These are phyloP conservation scores for Phodopus roborovskii DNA, from an alignment of 2,113 vertebrate species.

Conservation along the genomic window DNA sequence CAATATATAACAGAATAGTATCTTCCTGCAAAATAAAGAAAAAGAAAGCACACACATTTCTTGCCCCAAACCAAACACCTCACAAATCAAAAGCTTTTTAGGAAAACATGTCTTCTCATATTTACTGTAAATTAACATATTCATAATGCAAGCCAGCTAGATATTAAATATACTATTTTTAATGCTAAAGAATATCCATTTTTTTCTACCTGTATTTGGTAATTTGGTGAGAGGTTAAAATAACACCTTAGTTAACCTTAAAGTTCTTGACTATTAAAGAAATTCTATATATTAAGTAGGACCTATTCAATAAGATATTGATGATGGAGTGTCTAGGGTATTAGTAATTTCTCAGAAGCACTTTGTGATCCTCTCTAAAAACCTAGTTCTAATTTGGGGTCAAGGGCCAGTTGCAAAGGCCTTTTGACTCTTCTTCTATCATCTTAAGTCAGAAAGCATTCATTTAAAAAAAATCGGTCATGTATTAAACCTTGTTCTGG, in stretches of 20 bases:
- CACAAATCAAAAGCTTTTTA: background rate
- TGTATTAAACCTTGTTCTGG: background rate
- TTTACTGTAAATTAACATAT: background rate
- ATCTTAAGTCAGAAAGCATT: background rate
- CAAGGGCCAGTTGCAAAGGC: background rate
- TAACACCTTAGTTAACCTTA: background rate
- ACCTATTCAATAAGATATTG: background rate
- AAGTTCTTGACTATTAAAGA: background rate
- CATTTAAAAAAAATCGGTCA: background rate
- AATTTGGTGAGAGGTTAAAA: constrained; percentile 18
- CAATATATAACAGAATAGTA: background rate
- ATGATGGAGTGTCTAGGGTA: background rate
- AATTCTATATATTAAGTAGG: background rate
- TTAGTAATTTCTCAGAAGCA: background rate
- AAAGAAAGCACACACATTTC: background rate
- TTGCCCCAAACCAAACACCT: background rate
- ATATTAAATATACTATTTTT: background rate
- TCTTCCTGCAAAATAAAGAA: background rate
- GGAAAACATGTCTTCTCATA: background rate
- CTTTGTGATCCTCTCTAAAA: background rate
- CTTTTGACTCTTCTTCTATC: background rate
- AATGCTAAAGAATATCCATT: background rate
- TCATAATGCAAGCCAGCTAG: background rate
- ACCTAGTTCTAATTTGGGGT: background rate
- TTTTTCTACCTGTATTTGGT: background rate